Evolutionary conservation across 1,140 invertebrate genomes (phyloP), one percentile per base, ranked within the genome.

Genomic region (Magallana ariakensis): DNA sequence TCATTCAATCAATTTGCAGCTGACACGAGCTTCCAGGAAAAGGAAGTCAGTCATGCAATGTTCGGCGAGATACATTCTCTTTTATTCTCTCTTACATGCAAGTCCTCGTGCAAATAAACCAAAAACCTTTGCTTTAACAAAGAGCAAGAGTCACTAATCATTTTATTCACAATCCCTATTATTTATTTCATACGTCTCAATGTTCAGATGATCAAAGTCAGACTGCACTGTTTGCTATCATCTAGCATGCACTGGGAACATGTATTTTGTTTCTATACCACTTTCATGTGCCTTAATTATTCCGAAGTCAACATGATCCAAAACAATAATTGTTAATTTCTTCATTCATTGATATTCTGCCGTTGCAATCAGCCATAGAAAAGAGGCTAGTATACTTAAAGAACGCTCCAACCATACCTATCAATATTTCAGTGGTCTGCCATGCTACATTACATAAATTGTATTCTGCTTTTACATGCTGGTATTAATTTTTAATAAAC

Each of bases 1-100:
- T 75, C 22, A 75, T 75, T 75, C 66, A 75, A 75, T 75, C 66
- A 75, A 75, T 75, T 75, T 75, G 66, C 66, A 75, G 22, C 66
- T 75, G 66, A 75, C 66, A 75, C 26, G 6, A 11, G 66, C 8
- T 75, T 75, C 22, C 66, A 75, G 22, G 9, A 75, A 22, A 75
- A 75, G 66, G 66, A 75, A 26, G 22, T 26, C 10, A 75, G 66
- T 75, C 66, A 75, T 75, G 66, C 66, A 33, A 75, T 75, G 9
- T 7, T 75, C 66, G 33, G 33, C 15, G 22, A 26, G 13, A 33
- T 75, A 75, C 66, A 75, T 75, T 75, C 66, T 75, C 22, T 75
- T 26, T 75, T 46, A 46, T 46, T 46, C 33, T 46, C 33, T 46
- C 5, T 46, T 75, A 26, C 66, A 33, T 75, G 66, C 66, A 75